These are phyloP conservation scores for Leucania comma DNA, from an alignment of 2,888 invertebrate species.

Conservation along the genomic window DNA sequence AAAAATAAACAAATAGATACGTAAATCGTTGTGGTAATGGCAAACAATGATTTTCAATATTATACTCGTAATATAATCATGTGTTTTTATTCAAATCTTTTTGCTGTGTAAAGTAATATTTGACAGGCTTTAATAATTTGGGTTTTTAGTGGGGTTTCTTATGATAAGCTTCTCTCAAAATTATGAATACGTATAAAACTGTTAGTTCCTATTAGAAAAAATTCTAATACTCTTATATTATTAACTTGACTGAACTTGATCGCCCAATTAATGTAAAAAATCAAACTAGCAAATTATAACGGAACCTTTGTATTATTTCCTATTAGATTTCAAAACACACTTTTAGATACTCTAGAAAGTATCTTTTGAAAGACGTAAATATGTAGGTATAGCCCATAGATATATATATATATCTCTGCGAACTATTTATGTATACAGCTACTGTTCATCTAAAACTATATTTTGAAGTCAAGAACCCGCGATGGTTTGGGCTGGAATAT, in stretches of 20 bases:
- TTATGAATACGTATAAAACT: background rate
- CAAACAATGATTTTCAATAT: conserved; percentile 1
- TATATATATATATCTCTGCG: too few species aligned
- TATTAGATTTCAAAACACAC: too few species aligned
- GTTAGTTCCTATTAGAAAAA: background rate
- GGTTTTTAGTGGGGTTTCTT: background rate
- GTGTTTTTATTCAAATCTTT: conserved; percentile 13
- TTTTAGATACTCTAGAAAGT: too few species aligned
- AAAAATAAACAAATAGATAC: conserved; percentile 5
- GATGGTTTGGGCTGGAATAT: too few species aligned
- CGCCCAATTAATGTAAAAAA: background rate
- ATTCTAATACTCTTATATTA: too few species aligned
- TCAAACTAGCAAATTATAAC: too few species aligned
- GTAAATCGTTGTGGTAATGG: conserved; percentile 4
- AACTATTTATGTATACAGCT: too few species aligned
- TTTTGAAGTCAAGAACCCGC: too few species aligned
- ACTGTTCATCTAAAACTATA: too few species aligned
- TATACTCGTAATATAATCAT: background rate
- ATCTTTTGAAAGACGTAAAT: too few species aligned
- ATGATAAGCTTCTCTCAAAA: background rate
- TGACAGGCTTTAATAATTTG: conserved; percentile 20
- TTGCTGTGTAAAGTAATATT: background rate
- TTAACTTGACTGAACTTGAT: background rate
- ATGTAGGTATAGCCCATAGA: too few species aligned
- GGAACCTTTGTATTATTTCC: too few species aligned